These are phyloP conservation scores for Mustelus asterias DNA, from an alignment of 2,113 vertebrate genomes.

Conservation along the genomic window DNA sequence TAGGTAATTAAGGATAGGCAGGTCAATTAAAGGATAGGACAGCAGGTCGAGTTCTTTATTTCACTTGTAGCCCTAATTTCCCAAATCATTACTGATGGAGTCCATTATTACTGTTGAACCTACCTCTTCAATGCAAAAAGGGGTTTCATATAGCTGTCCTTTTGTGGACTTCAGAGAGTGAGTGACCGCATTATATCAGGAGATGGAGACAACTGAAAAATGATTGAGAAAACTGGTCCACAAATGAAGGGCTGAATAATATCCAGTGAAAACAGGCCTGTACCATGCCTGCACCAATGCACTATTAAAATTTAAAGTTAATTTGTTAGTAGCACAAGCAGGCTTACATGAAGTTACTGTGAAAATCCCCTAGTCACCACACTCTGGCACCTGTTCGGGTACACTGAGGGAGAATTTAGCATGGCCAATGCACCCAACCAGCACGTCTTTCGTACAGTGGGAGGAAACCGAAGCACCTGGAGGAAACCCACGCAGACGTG, in stretches of 20 bases:
- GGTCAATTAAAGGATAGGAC: slow-evolving; percentile 10
- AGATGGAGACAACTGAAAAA: neutral
- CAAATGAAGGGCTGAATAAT: neutral
- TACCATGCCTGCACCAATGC: no score
- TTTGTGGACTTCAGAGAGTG: neutral
- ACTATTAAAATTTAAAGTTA: no score
- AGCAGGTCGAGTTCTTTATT: neutral
- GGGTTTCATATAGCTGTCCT: neutral
- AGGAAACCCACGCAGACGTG: no score
- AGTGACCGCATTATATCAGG: neutral
- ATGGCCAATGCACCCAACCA: no score
- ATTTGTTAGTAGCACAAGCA: no score
- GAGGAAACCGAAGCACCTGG: no score
- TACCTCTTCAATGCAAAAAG: neutral
- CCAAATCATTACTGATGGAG: neutral
- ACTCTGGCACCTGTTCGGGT: no score
- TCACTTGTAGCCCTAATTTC: neutral
- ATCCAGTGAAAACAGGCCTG: no score
- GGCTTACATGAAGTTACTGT: no score
- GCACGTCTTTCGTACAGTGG: no score
- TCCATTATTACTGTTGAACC: slow-evolving; percentile 21
- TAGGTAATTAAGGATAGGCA: neutral
- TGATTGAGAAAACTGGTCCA: neutral
- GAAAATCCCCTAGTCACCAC: no score
- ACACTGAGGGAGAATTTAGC: no score